Evolutionary conservation across 2,888 invertebrate species (phyloP).

Genomic region (Hydropsyche betteni): DNA sequence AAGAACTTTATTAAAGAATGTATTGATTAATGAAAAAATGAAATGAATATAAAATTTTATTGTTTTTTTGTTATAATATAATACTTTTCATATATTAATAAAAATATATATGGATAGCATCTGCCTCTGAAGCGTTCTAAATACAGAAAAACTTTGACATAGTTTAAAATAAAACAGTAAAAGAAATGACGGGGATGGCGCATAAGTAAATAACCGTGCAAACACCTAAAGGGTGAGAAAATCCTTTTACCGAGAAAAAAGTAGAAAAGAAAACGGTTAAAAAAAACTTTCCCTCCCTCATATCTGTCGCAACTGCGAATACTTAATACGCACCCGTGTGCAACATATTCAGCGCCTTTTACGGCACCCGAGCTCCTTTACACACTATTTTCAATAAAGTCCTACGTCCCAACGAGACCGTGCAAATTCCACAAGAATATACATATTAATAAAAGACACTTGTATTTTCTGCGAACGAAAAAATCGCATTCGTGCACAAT

Average conservation of each 20-base stretch:
- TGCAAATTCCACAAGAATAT: background rate
- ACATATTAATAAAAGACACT: background rate
- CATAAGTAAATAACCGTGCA: constrained; percentile 45
- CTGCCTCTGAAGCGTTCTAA: background rate
- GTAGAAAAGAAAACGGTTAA: background rate
- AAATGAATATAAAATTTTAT: too few species aligned
- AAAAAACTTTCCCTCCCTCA: constrained; percentile 13
- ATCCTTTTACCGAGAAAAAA: too few species aligned
- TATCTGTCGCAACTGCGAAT: constrained; percentile 21
- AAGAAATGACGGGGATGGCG: constrained; percentile 9
- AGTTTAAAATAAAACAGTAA: constrained; percentile 40
- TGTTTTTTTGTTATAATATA: too few species aligned
- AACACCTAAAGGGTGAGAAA: constrained; percentile 26
- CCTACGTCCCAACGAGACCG: background rate
- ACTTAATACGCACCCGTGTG: constrained; percentile 39
- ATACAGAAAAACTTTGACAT: constrained; percentile 13
- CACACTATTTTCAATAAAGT: constrained; percentile 12
- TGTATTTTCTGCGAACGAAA: background rate
- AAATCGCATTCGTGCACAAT: background rate
- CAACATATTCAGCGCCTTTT: constrained; percentile 25
- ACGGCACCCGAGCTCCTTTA: background rate
- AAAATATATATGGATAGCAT: background rate
- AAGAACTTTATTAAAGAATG: too few species aligned
- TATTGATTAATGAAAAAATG: too few species aligned
- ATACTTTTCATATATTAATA: too few species aligned